These are phyloP conservation scores for Cotesia congregata DNA, from an alignment of 2,888 invertebrate species.

Conservation along the genomic window DNA sequence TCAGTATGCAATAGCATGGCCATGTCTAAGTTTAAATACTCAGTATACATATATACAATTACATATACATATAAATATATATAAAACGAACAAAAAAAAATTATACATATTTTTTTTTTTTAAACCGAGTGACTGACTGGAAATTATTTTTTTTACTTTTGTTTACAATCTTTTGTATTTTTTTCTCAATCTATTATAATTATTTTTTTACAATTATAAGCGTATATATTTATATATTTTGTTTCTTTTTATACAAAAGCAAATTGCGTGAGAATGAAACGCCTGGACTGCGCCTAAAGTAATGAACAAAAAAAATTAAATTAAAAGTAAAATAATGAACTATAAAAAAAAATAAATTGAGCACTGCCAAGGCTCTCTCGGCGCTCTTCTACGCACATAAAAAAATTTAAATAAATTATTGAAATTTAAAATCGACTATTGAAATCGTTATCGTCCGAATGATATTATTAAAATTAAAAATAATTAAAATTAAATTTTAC, in stretches of 20 bases:
- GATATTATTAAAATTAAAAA: slow-evolving; percentile 31
- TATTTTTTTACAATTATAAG: slow-evolving; percentile 18
- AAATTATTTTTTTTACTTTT: slow-evolving; percentile 35
- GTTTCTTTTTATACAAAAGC: slow-evolving; percentile 32
- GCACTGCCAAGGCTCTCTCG: slow-evolving; percentile 32
- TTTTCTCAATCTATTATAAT: slow-evolving; percentile 15
- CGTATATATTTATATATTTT: slow-evolving; percentile 30
- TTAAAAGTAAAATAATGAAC: slow-evolving; percentile 26
- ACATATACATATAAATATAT: background rate
- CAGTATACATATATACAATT: slow-evolving; percentile 9
- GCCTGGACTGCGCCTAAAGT: slow-evolving; percentile 27
- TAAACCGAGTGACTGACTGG: slow-evolving; percentile 25
- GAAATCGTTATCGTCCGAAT: slow-evolving; percentile 39
- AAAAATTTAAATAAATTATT: slow-evolving; percentile 16
- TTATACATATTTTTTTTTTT: slow-evolving; percentile 30
- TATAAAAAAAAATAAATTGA: slow-evolving; percentile 24
- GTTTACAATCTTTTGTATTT: slow-evolving; percentile 42
- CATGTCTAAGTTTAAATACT: slow-evolving; percentile 25
- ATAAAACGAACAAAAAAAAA: slow-evolving; percentile 2
- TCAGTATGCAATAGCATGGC: slow-evolving; percentile 38
- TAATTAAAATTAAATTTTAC: slow-evolving; percentile 12
- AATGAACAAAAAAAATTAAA: slow-evolving; percentile 22
- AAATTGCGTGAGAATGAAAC: slow-evolving; percentile 18
- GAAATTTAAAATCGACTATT: slow-evolving; percentile 1
- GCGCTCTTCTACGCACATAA: slow-evolving; percentile 28